These are phyloP conservation scores for Lordiphosa clarofinis DNA, from an alignment of 1,140 invertebrate genomes.

Conservation along the genomic window DNA sequence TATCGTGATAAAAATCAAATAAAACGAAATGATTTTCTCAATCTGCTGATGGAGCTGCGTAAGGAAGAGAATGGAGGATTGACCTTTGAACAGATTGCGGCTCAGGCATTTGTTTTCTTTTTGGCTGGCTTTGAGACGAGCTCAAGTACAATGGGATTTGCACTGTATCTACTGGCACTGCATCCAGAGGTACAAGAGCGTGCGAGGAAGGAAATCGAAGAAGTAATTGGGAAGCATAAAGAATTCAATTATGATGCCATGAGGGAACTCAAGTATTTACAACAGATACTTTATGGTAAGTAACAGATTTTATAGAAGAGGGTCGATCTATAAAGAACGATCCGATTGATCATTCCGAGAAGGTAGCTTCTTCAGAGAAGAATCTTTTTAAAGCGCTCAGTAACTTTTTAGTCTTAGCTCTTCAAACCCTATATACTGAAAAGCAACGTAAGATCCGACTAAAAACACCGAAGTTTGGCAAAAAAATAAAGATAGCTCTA, in stretches of 20 bases:
- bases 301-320: no score
- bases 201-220: conserved; percentile 80
- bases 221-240: conserved; percentile 79
- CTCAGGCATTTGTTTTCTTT: conserved; percentile 83
- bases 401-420: no score
- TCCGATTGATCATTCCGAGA: no score
- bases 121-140: conserved; percentile 83
- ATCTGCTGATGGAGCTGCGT: conserved; percentile 63
- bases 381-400: no score
- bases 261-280: conserved; percentile 82
- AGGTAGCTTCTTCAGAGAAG: no score
- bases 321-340: no score
- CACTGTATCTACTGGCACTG: conserved; percentile 80
- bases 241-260: conserved; percentile 82
- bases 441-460: no score
- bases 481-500: no score
- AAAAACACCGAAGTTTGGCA: no score
- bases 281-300: conserved; percentile 80
- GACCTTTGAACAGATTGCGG: conserved; percentile 69
- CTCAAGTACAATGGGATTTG: conserved; percentile 79
- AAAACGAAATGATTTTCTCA: conserved; percentile 81
- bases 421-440: no score
- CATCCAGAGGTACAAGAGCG: conserved; percentile 80
- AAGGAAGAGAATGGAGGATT: conserved; percentile 47
- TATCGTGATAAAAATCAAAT: conserved; percentile 80